These are phyloP conservation scores for Pogonognathellus flavescens DNA, from an alignment of 1,140 invertebrate species.

Conservation along the genomic window DNA sequence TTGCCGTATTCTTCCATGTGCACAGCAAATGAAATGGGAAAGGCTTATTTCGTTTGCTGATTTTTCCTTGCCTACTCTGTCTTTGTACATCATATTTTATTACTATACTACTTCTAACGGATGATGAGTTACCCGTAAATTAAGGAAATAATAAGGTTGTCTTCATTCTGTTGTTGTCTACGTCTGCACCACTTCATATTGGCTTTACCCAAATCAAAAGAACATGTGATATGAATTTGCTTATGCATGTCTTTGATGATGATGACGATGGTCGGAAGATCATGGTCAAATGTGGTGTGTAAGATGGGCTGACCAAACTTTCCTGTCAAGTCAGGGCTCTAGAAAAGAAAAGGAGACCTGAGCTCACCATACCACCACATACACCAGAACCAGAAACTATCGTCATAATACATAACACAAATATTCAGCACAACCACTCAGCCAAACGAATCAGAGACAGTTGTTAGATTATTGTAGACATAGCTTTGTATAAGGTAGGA, in stretches of 20 bases:
- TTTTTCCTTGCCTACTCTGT: not conserved
- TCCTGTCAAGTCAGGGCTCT: slow-evolving; percentile 5
- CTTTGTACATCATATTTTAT: not conserved
- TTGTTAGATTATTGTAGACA: not conserved
- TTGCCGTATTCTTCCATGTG: not conserved
- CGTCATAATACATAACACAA: no score
- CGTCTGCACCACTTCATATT: no score
- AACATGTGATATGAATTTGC: not conserved
- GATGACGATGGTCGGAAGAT: slow-evolving; percentile 22
- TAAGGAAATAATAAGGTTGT: no score
- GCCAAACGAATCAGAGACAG: slow-evolving; percentile 4
- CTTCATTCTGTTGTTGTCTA: no score
- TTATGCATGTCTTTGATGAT: not conserved
- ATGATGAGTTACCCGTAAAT: no score
- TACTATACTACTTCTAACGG: not conserved
- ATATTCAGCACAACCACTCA: not conserved
- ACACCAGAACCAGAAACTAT: no score
- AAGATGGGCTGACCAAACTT: slow-evolving; percentile 16
- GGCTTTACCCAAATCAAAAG: not conserved
- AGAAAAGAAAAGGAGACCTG: no score
- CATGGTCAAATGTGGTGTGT: slow-evolving; percentile 6
- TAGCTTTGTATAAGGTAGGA: no score
- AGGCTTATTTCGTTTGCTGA: not conserved
- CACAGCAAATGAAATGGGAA: slow-evolving; percentile 1
- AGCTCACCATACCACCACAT: no score